These are phyloP conservation scores for Calycopis cecrops DNA, from an alignment of 1,140 invertebrate species.

Conservation along the genomic window DNA sequence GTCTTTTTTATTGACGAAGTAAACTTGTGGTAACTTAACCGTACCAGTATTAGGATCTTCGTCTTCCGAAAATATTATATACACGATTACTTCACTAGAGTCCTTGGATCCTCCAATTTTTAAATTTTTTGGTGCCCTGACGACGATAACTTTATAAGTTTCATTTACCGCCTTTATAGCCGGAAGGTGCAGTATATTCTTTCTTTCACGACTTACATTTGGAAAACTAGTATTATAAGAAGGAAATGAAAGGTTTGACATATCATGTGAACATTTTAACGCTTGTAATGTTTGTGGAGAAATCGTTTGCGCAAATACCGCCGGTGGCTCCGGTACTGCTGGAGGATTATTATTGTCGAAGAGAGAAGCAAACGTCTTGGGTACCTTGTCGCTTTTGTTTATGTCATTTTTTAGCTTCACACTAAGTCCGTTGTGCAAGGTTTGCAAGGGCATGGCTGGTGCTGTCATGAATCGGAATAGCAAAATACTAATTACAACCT, in stretches of 20 bases:
- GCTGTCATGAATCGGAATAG: neutral
- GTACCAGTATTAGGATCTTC: slow-evolving; percentile 29
- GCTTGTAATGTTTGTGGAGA: slow-evolving; percentile 29
- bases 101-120: slow-evolving; percentile 34
- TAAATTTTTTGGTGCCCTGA: slow-evolving; percentile 42
- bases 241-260: slow-evolving; percentile 34
- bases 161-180: slow-evolving; percentile 35
- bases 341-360: slow-evolving; percentile 48
- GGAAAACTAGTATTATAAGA: slow-evolving; percentile 13
- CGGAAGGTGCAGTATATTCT: slow-evolving; percentile 42
- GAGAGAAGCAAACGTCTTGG: slow-evolving; percentile 33
- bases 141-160: slow-evolving; percentile 51
- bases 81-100: slow-evolving; percentile 36
- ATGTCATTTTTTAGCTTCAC: slow-evolving; percentile 40
- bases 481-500: slow-evolving; percentile 5
- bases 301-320: slow-evolving; percentile 26
- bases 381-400: slow-evolving; percentile 33
- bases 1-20: slow-evolving; percentile 42
- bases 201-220: slow-evolving; percentile 5
- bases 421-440: slow-evolving; percentile 45
- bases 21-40: slow-evolving; percentile 42
- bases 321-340: slow-evolving; percentile 27
- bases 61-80: slow-evolving; percentile 49
- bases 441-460: slow-evolving; percentile 27
- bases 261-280: slow-evolving; percentile 41